Conservation (phyloP, 1,140 invertebrate genomes). For the Ostrea denselamellosa region DNA sequence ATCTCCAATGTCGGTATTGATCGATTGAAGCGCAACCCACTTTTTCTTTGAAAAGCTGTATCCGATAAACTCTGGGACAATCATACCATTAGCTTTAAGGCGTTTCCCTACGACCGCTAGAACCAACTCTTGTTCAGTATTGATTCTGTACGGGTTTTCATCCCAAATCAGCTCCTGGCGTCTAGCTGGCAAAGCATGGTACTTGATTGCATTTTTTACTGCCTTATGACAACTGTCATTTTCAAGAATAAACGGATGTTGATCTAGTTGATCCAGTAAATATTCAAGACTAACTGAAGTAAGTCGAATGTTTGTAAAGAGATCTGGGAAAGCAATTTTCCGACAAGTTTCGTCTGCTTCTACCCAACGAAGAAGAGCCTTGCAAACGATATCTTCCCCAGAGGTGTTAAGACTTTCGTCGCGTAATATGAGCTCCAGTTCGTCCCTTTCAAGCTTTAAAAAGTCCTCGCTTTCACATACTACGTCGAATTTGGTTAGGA, state of each 20-base stretch:
- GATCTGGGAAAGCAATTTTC: constrained; percentile 43
- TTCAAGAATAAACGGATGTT: constrained; percentile 33
- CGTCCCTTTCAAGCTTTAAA: constrained; percentile 51
- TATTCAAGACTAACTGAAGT: constrained; percentile 51
- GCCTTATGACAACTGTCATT: constrained; percentile 1
- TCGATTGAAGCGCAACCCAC: constrained; percentile 50
- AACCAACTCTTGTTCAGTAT: constrained; percentile 41
- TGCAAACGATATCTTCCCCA: constrained; percentile 52
- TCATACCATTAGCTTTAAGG: constrained; percentile 13
- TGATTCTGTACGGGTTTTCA: constrained; percentile 35
- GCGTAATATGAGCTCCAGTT: constrained; percentile 48
- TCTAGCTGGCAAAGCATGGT: constrained; percentile 50
- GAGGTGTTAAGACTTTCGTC: constrained; percentile 45
- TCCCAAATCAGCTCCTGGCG: constrained; percentile 28
- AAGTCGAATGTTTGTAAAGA: constrained; percentile 48
- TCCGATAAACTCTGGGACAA: constrained; percentile 43
- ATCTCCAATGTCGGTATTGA: constrained; percentile 46
- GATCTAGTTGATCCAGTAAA: constrained; percentile 50
- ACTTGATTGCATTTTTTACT: constrained; percentile 50
- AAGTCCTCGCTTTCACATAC: constrained; percentile 43
- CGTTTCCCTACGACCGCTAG: constrained; percentile 50
- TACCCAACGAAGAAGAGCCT: constrained; percentile 53
- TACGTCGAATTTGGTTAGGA: constrained; percentile 43
- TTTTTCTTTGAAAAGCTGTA: constrained; percentile 49
- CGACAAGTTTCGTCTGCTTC: constrained; percentile 43